These are phyloP conservation scores for Gonatopus flavifemur DNA, from an alignment of 1,140 invertebrate genomes.

Conservation along the genomic window DNA sequence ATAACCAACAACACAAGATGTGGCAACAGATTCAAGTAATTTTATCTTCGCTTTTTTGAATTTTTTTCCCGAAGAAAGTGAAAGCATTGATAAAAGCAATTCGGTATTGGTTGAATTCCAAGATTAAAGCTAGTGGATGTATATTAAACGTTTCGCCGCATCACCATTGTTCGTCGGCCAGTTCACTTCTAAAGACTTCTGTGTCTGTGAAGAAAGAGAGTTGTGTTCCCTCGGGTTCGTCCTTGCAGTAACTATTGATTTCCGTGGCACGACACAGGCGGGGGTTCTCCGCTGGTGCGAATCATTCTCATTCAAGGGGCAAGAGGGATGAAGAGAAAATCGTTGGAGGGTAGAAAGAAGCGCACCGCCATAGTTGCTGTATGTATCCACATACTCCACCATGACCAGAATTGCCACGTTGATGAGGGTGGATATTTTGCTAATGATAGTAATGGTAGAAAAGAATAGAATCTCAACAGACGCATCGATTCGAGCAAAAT, in stretches of 20 bases:
- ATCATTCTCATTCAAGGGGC: conserved; percentile 27
- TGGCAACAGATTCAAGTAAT: too few relatives aligned
- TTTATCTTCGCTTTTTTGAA: too few relatives aligned
- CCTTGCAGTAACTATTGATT: conserved; percentile 39
- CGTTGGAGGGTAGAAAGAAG: conserved; percentile 25
- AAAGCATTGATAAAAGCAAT: too few relatives aligned
- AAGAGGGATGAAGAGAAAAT: too few relatives aligned
- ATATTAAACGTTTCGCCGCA: conserved; percentile 18
- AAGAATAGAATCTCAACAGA: conserved; percentile 15
- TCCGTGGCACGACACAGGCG: conserved; percentile 27
- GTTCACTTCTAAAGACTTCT: conserved; percentile 15
- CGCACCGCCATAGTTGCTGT: conserved; percentile 8
- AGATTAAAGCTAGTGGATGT: too few relatives aligned
- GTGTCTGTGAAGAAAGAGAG: conserved; percentile 15
- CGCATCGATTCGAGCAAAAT: conserved; percentile 28
- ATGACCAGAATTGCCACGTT: background rate
- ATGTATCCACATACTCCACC: conserved; percentile 8
- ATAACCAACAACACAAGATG: too few relatives aligned
- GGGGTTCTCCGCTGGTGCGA: conserved; percentile 26
- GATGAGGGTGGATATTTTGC: background rate
- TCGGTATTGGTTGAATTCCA: too few relatives aligned
- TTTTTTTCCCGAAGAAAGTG: too few relatives aligned
- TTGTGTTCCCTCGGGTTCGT: conserved; percentile 24
- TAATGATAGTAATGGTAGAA: conserved; percentile 2
- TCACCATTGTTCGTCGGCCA: conserved; percentile 19